Evolutionary conservation across 37 sponge, comb jelly and placozoan species (phyloP), one percentile per base, ranked within the genome.

Genomic region (Chondrilla cf. caribensis): DNA sequence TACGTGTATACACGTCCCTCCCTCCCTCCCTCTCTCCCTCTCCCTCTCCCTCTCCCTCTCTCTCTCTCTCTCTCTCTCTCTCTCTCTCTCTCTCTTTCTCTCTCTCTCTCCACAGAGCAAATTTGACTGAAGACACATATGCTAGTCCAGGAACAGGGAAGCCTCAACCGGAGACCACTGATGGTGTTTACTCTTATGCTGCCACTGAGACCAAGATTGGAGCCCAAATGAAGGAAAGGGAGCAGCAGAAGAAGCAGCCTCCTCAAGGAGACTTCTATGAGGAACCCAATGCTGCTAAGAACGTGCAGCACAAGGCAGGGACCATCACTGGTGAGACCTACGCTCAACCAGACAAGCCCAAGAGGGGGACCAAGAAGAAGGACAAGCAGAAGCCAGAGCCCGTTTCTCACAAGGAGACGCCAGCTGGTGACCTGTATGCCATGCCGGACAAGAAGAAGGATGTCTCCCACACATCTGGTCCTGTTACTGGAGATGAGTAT

Each of bases 351-450:
- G 76, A 73, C 3, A 73, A 73, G 76, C 76, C 76, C 38, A 73
- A 14, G 24, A 38, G 44, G 24, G 76, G 76, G n/a, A 43, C 24
- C 2, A 38, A 42, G 43, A 73, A 73, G 44, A 25, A 15, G 2
- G 43, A 73, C 21, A 6, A 47, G 11, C 51, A 47, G 51, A 6
- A 47, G 11, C 51, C 51, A 47, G n/a, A n/a, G n/a, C 51, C 51
- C 11, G 76, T 73, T 19, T 17, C 21, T n/a, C 76, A 73, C 44
- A 42, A 43, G 41, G 42, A 39, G 41, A 43, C 41, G 22, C 76
- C 76, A 43, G 76, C 44, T 42, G 76, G 76, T 6, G 76, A 73
- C 1, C 76, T 73, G 41, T 73, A 73, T 73, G 76, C 76, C 19
- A 73, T 73, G 76, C 76, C 76, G 36, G 76, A 73, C 6, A 73